Percentiles rank a stretch among this genome's conserved stretches.
These are phyloP conservation scores for Anas flavirostris DNA, from an alignment of 2,797 vertebrate genomes.

Conservation along the genomic window DNA sequence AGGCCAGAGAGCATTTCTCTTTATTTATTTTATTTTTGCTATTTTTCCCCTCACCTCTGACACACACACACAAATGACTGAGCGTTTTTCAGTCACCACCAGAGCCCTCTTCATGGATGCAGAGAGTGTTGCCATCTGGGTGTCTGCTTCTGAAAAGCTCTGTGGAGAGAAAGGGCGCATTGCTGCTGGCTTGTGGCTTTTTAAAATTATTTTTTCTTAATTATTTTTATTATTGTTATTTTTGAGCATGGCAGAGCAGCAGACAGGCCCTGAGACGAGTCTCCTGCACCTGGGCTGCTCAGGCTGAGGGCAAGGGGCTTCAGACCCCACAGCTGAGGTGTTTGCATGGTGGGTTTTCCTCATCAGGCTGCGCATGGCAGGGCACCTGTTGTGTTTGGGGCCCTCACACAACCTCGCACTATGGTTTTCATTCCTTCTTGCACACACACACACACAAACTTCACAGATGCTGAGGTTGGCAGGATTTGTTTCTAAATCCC, in stretches of 20 bases:
- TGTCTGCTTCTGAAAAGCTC: background rate
- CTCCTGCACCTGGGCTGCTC: background rate
- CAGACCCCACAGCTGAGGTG: background rate
- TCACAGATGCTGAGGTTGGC: background rate
- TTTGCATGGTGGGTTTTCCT: background rate
- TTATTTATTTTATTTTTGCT: background rate
- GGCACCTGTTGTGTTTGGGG: background rate
- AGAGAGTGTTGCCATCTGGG: background rate
- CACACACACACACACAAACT: background rate
- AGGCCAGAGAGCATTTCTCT: background rate
- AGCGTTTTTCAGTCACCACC: background rate
- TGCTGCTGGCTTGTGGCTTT: background rate
- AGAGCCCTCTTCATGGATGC: background rate
- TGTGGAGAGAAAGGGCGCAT: background rate
- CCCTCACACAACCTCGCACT: background rate
- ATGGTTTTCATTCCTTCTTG: slow-evolving; percentile 5
- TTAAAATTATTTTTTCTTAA: too few species aligned
- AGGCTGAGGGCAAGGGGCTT: background rate
- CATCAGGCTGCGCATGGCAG: background rate
- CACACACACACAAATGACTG: background rate
- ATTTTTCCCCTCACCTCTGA: background rate
- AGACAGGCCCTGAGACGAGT: background rate
- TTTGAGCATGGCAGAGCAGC: background rate
- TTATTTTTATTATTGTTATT: background rate
- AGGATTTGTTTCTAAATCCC: slow-evolving; percentile 17